Conservation (phyloP, 2,888 invertebrate species). For the Parnassius apollo region DNA sequence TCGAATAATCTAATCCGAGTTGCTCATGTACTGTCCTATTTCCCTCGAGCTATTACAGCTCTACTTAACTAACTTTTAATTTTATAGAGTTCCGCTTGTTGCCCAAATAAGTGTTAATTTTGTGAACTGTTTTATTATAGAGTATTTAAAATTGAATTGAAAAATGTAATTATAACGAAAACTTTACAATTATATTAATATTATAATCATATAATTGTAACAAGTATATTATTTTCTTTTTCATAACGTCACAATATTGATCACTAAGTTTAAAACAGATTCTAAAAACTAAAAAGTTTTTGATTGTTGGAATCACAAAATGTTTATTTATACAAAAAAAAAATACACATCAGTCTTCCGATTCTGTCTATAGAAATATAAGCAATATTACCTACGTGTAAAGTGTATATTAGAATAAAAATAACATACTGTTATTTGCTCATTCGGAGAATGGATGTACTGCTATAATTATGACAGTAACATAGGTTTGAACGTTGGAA, state of each 20-base stretch:
- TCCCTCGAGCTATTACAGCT: too few relatives aligned
- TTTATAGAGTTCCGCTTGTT: too few relatives aligned
- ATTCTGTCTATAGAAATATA: background rate
- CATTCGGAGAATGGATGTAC: constrained; percentile 2
- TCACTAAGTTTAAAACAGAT: constrained; percentile 21
- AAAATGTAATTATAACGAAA: too few relatives aligned
- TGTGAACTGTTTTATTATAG: too few relatives aligned
- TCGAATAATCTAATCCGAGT: too few relatives aligned
- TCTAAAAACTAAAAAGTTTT: constrained; percentile 14
- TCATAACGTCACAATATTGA: constrained; percentile 8
- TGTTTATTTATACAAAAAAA: constrained; percentile 8
- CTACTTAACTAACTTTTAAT: too few relatives aligned
- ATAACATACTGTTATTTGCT: background rate
- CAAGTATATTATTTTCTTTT: background rate
- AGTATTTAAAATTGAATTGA: too few relatives aligned
- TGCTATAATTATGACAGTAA: constrained; percentile 35
- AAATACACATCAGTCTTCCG: constrained; percentile 1
- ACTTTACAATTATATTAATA: too few relatives aligned
- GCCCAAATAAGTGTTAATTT: too few relatives aligned
- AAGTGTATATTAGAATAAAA: background rate
- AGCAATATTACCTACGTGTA: constrained; percentile 11
- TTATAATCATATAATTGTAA: too few relatives aligned
- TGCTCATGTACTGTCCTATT: too few relatives aligned
- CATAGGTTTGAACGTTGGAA: constrained; percentile 39
- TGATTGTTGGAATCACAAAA: constrained; percentile 23